Conservation (phyloP, 2,888 invertebrate species). For the Catocala fraxini region DNA sequence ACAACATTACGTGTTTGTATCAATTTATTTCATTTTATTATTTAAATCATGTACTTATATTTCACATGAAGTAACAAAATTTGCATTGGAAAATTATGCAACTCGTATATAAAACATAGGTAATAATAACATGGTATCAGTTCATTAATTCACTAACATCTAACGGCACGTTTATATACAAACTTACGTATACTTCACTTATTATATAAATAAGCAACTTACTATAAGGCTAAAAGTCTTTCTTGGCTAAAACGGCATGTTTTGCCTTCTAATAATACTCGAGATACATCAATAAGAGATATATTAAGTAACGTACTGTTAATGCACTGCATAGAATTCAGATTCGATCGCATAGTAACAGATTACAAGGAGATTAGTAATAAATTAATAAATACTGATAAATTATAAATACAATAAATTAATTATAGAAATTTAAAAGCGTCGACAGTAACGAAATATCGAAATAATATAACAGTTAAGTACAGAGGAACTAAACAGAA, state of each 20-base stretch:
- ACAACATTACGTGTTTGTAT: slow-evolving; percentile 59
- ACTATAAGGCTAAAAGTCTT: slow-evolving; percentile 80
- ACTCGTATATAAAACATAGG: slow-evolving; percentile 62
- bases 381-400: slow-evolving; percentile 64
- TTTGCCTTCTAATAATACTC: slow-evolving; percentile 75
- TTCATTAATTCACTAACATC: slow-evolving; percentile 72
- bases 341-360: slow-evolving; percentile 51
- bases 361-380: slow-evolving; percentile 53
- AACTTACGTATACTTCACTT: slow-evolving; percentile 62
- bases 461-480: slow-evolving; percentile 58
- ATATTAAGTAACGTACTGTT: slow-evolving; percentile 55
- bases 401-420: slow-evolving; percentile 59
- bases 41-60: slow-evolving; percentile 68
- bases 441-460: slow-evolving; percentile 53
- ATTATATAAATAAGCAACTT: slow-evolving; percentile 79
- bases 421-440: slow-evolving; percentile 49
- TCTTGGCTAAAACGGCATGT: slow-evolving; percentile 78
- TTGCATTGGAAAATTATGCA: slow-evolving; percentile 67
- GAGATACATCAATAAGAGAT: slow-evolving; percentile 63
- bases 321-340: slow-evolving; percentile 59
- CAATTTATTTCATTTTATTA: slow-evolving; percentile 73
- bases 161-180: slow-evolving; percentile 74
- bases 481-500: slow-evolving; percentile 75
- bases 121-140: slow-evolving; percentile 75
- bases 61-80: slow-evolving; percentile 69